Conservation (phyloP, 2,113 vertebrate genomes). For the Phasianus colchicus region DNA sequence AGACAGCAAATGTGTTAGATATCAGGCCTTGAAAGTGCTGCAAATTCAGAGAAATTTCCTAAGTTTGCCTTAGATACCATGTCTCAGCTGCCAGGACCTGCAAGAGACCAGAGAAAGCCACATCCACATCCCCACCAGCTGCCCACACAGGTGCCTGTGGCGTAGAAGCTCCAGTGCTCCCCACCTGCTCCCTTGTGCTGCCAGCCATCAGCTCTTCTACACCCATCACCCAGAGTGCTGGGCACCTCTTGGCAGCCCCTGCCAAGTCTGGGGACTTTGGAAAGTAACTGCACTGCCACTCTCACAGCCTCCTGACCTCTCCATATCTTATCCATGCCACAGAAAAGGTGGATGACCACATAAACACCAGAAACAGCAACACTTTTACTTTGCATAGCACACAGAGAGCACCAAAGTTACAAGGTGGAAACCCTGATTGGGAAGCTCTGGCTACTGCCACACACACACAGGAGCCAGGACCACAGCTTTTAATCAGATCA, state of each 20-base stretch:
- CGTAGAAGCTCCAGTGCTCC: neutral
- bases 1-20: neutral
- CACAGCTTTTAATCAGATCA: rapidly evolving
- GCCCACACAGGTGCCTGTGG: neutral
- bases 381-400: rapidly evolving
- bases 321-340: rapidly evolving
- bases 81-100: too few relatives aligned
- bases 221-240: neutral
- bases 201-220: rapidly evolving
- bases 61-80: neutral
- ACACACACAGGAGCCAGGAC: neutral
- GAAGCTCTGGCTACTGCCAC: neutral
- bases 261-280: neutral
- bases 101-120: rapidly evolving
- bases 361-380: rapidly evolving
- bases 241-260: neutral
- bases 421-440: rapidly evolving
- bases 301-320: neutral
- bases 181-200: rapidly evolving
- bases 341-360: rapidly evolving
- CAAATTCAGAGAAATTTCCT: rapidly evolving
- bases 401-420: rapidly evolving
- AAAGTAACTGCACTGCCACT: neutral
- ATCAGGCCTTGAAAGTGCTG: rapidly evolving
- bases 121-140: rapidly evolving